Conservation (phyloP, 2,113 vertebrate genomes). For the Leucopsar rothschildi region DNA sequence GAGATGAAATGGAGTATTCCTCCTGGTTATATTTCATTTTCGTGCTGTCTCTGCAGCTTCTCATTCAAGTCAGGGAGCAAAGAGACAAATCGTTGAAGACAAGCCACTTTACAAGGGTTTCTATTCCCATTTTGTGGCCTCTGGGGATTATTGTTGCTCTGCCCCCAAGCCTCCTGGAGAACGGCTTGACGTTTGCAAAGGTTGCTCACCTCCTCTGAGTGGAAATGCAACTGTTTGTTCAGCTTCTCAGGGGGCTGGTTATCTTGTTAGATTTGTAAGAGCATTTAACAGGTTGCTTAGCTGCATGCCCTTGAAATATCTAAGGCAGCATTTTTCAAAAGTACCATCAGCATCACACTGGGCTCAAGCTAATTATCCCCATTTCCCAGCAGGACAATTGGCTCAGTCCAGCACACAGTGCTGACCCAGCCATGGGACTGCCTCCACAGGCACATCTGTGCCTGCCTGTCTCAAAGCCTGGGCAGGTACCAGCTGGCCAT, state of each 20-base stretch:
- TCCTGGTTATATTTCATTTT: constrained; percentile 46
- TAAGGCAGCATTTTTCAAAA: constrained; percentile 19
- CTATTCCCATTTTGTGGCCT: neutral
- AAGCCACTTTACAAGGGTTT: neutral
- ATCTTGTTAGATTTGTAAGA: constrained; percentile 50
- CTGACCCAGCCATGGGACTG: neutral
- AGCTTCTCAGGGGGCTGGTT: constrained; percentile 48
- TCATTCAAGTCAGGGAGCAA: neutral
- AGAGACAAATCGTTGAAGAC: neutral
- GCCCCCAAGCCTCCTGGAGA: neutral
- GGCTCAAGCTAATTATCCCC: constrained; percentile 18
- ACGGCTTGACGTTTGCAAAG: neutral
- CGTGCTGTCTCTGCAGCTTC: constrained; percentile 44
- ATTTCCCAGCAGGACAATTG: neutral
- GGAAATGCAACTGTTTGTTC: constrained; percentile 45
- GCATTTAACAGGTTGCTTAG: constrained; percentile 50
- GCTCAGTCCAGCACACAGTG: neutral
- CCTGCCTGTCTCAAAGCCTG: neutral
- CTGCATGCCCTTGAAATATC: neutral
- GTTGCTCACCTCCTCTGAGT: neutral
- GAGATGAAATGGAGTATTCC: constrained; percentile 22
- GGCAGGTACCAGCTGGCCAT: neutral
- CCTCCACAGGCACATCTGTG: neutral
- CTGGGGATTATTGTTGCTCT: neutral
- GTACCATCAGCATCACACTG: neutral